Conservation (phyloP, 2,797 vertebrate genomes). For the Peromyscus eremicus region DNA sequence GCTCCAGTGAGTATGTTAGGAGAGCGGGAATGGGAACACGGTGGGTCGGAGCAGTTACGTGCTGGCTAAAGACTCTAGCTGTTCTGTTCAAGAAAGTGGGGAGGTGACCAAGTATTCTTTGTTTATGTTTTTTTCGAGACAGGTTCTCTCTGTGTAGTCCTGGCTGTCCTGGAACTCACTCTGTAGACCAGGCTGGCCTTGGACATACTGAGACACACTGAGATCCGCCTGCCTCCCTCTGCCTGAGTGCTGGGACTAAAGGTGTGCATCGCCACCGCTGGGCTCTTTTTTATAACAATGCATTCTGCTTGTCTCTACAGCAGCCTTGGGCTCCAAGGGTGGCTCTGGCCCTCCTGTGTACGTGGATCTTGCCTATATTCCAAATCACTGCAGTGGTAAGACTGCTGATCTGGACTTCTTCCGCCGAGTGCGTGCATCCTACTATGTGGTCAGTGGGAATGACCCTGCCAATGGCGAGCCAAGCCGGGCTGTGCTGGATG, state of each 20-base stretch:
- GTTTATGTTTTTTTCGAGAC: not conserved
- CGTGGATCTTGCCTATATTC: conserved; percentile 98
- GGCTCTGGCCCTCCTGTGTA: conserved; percentile 94
- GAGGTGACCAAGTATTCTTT: not conserved
- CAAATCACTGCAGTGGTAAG: conserved; percentile 99
- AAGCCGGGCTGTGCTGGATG: conserved; percentile 95
- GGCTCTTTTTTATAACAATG: not conserved
- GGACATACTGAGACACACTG: not conserved
- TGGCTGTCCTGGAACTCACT: not conserved
- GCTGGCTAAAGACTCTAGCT: conserved; percentile 9
- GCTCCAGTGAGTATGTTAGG: conserved; percentile 90
- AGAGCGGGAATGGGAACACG: not conserved
- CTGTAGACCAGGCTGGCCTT: not conserved
- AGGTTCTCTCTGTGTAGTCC: not conserved
- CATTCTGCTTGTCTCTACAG: conserved; percentile 69
- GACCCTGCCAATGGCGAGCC: conserved; percentile 95
- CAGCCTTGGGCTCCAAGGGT: conserved; percentile 80
- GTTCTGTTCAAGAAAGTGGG: not conserved
- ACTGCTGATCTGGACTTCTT: conserved; percentile 99
- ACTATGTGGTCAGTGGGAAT: conserved; percentile 99
- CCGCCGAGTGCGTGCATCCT: conserved; percentile 95
- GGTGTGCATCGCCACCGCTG: not conserved
- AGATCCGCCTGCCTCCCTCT: not conserved
- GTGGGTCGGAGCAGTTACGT: conserved; percentile 25
- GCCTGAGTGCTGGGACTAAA: too few species aligned